Conservation (phyloP, 2,797 vertebrate species). For the Philypnodon macrostomus region DNA sequence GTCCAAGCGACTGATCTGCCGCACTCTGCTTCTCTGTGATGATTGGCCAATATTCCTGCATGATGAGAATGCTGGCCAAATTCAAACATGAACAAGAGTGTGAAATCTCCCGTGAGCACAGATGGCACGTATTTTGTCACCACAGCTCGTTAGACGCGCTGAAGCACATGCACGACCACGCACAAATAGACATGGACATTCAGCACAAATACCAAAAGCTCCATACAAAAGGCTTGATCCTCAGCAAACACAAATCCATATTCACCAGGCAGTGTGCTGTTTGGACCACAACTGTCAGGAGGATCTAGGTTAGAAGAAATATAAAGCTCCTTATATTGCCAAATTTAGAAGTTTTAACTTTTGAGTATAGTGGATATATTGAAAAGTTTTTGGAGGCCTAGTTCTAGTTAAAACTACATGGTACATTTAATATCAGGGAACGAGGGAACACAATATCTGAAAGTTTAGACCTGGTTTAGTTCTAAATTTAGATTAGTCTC, state of each 20-base stretch:
- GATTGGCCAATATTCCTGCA: constrained; percentile 54
- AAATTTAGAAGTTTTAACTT: too few relatives aligned
- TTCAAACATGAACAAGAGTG: constrained; percentile 57
- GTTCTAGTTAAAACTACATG: too few relatives aligned
- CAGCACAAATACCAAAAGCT: constrained; percentile 5
- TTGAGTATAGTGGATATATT: too few relatives aligned
- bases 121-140: constrained; percentile 71
- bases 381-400: too few relatives aligned
- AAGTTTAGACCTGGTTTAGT: too few relatives aligned
- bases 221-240: constrained; percentile 34
- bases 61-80: constrained; percentile 60
- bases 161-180: constrained; percentile 26
- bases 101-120: constrained; percentile 71
- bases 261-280: constrained; percentile 25
- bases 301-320: too few relatives aligned
- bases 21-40: constrained; percentile 54
- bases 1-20: constrained; percentile 53
- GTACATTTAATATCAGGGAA: too few relatives aligned
- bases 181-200: constrained; percentile 11
- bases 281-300: constrained; percentile 24
- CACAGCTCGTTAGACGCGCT: constrained; percentile 62
- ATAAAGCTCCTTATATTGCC: too few relatives aligned
- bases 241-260: constrained; percentile 35
- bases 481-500: too few relatives aligned
- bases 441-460: too few relatives aligned